A percentile compares a stretch with the other conserved stretches of the same genome.
These are phyloP conservation scores for Trochalopteron elliotii DNA, from an alignment of 2,113 vertebrate species.

Conservation along the genomic window DNA sequence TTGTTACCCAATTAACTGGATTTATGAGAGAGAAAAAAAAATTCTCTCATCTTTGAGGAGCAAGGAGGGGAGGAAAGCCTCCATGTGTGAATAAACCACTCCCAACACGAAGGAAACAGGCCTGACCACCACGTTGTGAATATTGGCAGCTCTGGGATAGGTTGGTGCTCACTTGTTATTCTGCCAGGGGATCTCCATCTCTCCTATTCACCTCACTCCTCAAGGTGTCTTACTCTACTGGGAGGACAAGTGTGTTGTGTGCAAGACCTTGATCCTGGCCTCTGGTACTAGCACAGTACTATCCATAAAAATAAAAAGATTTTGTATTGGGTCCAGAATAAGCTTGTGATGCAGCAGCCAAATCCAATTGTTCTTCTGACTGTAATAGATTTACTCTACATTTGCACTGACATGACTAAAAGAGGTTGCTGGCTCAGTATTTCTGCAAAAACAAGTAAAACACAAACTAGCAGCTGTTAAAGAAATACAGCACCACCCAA, in stretches of 20 bases:
- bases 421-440: constrained; percentile 26
- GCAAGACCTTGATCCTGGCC: neutral
- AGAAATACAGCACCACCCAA: neutral
- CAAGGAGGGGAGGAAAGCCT: neutral
- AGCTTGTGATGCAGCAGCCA: neutral
- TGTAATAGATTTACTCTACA: constrained; percentile 23
- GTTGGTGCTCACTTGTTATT: neutral
- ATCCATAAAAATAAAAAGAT: neutral
- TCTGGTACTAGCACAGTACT: neutral
- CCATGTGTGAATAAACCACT: neutral
- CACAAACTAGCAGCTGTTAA: constrained; percentile 7
- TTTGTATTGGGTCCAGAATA: neutral
- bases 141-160: neutral
- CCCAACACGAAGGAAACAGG: neutral
- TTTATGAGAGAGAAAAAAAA: neutral
- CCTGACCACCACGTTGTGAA: rapidly evolving
- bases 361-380: neutral
- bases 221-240: neutral
- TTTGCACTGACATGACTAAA: constrained; percentile 28
- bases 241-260: neutral
- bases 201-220: neutral
- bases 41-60: neutral
- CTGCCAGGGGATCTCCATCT: neutral
- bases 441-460: constrained; percentile 38
- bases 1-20: neutral